phyloP scores from a whole-genome alignment of 2,888 invertebrate genomes.

The Resseliella maxima region DNA sequence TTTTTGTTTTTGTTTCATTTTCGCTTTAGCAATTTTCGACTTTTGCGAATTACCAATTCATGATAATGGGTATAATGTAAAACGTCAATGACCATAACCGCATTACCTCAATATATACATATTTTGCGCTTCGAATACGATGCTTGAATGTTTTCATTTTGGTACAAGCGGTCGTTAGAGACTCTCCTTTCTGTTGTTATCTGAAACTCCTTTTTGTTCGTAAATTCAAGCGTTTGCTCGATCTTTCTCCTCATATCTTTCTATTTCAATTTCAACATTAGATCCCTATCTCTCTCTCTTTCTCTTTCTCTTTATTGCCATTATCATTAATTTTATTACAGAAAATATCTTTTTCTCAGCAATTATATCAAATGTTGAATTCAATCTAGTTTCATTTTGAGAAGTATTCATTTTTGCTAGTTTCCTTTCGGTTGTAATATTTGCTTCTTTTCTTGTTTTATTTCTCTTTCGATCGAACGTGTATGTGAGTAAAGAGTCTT shows the following conservation, averaged over 20 bases:
- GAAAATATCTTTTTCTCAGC: not conserved
- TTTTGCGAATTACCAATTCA: not conserved
- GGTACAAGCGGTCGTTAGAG: not conserved
- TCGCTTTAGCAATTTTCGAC: not conserved
- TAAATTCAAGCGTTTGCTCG: too few species aligned
- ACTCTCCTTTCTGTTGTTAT: not conserved
- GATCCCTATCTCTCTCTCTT: not conserved
- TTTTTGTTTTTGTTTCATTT: not conserved
- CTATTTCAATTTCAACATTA: not conserved
- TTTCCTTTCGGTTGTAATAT: not conserved
- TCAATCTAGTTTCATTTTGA: not conserved
- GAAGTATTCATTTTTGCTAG: not conserved
- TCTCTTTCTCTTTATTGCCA: not conserved
- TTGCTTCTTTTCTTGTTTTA: not conserved
- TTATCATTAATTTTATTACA: not conserved
- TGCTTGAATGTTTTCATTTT: not conserved
- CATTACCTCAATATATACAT: conserved; percentile 47
- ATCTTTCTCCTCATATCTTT: not conserved
- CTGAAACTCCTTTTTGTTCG: too few species aligned
- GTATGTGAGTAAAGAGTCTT: too few species aligned
- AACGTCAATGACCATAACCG: conserved; percentile 50
- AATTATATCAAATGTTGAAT: conserved; percentile 23
- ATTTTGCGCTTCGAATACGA: not conserved
- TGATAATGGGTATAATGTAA: not conserved
- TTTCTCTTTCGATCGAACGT: too few species aligned